Conservation (phyloP, 2,113 vertebrate genomes). For the Pica pica region DNA sequence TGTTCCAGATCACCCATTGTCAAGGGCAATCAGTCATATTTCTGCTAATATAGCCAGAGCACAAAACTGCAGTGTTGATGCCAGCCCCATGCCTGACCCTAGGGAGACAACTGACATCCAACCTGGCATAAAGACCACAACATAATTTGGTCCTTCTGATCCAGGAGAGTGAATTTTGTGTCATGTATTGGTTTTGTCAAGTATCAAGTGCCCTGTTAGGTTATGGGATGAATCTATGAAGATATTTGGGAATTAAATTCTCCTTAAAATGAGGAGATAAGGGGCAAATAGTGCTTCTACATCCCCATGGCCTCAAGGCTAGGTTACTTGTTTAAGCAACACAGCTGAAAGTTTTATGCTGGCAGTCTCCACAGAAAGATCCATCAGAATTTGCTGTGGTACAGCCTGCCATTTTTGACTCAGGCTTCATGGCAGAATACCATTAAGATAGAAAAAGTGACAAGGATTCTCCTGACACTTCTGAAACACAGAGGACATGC, state of each 20-base stretch:
- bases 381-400: background rate
- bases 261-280: background rate
- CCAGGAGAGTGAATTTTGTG: background rate
- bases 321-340: background rate
- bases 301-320: background rate
- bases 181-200: background rate
- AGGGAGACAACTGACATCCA: background rate
- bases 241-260: background rate
- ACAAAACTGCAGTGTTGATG: background rate
- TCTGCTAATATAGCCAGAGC: background rate
- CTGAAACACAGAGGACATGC: background rate
- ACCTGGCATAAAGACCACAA: background rate
- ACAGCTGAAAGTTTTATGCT: background rate
- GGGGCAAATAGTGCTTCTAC: background rate
- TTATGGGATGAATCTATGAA: background rate
- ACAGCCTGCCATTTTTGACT: slow-evolving; percentile 14
- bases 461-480: slow-evolving; percentile 23
- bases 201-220: background rate
- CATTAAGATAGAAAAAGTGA: slow-evolving; percentile 40
- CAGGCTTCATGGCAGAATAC: background rate
- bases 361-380: background rate
- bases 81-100: background rate
- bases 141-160: background rate
- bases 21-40: background rate
- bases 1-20: background rate